Percentiles rank a stretch among this genome's conserved stretches.
Conservation (phyloP, 1,140 invertebrate species). For the Neuroterus valhalla region DNA sequence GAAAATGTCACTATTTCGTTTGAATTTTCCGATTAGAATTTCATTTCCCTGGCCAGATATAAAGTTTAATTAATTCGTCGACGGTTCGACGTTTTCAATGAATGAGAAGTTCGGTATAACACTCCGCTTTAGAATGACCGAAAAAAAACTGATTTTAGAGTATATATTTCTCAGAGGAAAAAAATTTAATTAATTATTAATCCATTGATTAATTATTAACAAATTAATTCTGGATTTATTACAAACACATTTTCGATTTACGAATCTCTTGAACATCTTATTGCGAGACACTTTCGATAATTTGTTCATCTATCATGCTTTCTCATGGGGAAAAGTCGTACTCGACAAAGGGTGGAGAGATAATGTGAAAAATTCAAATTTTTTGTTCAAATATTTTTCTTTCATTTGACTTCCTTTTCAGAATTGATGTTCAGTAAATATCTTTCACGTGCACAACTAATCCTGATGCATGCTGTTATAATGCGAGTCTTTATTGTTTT, state of each 20-base stretch:
- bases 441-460: constrained; percentile 50
- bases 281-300: not conserved
- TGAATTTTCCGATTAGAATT: no score
- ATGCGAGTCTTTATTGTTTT: constrained; percentile 10
- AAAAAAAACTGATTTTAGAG: no score
- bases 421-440: constrained; percentile 43
- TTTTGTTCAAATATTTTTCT: constrained; percentile 28
- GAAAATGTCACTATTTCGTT: no score
- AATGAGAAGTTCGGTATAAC: no score
- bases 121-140: no score
- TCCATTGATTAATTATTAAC: no score
- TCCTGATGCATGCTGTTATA: constrained; percentile 31
- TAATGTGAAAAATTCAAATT: constrained; percentile 34
- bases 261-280: not conserved
- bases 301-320: constrained; percentile 10
- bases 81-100: no score
- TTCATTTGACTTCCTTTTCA: constrained; percentile 26
- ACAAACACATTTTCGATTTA: constrained; percentile 23
- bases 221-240: not conserved
- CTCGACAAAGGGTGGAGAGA: constrained; percentile 60
- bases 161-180: no score
- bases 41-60: no score
- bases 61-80: no score
- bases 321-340: constrained; percentile 19
- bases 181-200: not conserved